Conservation (phyloP, 2,888 invertebrate species). For the Notodonta dromedarius region DNA sequence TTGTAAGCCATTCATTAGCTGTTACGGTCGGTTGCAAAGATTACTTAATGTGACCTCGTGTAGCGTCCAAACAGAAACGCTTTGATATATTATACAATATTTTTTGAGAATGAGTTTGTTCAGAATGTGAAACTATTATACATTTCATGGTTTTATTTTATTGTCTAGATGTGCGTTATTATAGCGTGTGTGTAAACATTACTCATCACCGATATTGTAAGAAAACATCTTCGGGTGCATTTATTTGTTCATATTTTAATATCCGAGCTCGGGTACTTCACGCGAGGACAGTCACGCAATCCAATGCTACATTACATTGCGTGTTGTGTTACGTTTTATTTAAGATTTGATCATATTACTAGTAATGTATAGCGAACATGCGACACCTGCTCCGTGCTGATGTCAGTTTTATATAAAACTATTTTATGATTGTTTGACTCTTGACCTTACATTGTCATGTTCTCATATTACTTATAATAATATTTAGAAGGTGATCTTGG, state of each 20-base stretch:
- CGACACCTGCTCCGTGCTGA: conserved; percentile 23
- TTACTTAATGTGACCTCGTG: conserved; percentile 71
- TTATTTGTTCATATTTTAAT: conserved; percentile 4
- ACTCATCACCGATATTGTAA: neutral
- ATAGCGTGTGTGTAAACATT: conserved; percentile 19
- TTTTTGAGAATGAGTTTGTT: neutral
- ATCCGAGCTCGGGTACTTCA: neutral
- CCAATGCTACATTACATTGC: conserved; percentile 4
- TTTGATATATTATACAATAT: neutral
- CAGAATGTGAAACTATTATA: conserved; percentile 22
- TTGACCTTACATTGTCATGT: conserved; percentile 6
- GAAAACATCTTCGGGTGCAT: neutral
- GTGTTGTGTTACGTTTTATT: neutral
- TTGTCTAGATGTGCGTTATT: conserved; percentile 11
- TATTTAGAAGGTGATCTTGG: conserved; percentile 25
- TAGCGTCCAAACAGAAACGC: neutral
- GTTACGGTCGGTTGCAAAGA: conserved; percentile 69
- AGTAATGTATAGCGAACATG: conserved; percentile 10
- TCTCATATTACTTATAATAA: conserved; percentile 27
- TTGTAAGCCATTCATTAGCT: conserved; percentile 71
- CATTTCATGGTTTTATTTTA: conserved; percentile 13
- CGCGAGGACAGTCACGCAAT: conserved; percentile 5
- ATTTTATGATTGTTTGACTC: conserved; percentile 7
- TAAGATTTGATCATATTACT: neutral
- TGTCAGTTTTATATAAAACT: conserved; percentile 18